A percentile compares a stretch with the other conserved stretches of the same genome.
Conservation (phyloP, 2,113 vertebrate genomes). For the Otolemur garnettii region DNA sequence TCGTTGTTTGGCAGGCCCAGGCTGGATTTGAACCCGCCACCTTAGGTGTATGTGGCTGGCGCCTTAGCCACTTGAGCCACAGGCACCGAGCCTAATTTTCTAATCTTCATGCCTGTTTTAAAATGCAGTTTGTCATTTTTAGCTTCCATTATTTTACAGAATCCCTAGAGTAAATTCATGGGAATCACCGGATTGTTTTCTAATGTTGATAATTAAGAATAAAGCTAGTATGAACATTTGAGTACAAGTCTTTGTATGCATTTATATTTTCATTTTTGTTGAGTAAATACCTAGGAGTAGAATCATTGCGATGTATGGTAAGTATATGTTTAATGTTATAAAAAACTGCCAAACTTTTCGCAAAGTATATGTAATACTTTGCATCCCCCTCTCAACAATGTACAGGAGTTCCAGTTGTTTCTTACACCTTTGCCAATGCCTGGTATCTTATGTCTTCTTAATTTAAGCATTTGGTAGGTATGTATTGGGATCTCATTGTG, state of each 20-base stretch:
- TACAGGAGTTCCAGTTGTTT: background rate
- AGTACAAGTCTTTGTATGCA: background rate
- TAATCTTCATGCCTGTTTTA: slow-evolving; percentile 97
- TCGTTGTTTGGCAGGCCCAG: no score
- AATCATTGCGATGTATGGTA: slow-evolving; percentile 9
- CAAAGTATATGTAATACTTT: background rate
- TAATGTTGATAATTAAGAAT: background rate
- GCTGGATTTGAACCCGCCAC: no score
- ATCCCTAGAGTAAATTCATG: slow-evolving; percentile 97
- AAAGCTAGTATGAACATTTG: background rate
- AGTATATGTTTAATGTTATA: background rate
- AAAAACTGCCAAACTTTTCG: background rate
- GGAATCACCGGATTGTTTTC: slow-evolving; percentile 77
- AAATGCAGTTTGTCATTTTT: slow-evolving; percentile 95
- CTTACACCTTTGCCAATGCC: background rate
- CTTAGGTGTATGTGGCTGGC: no score
- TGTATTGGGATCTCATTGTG: background rate
- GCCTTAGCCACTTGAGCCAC: no score
- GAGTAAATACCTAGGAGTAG: background rate
- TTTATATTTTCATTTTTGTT: slow-evolving; percentile 53
- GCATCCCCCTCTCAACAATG: background rate
- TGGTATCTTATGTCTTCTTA: background rate
- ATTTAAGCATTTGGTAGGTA: slow-evolving; percentile 17
- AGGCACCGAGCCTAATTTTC: slow-evolving; percentile 88
- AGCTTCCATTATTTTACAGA: slow-evolving; percentile 95